A percentile compares a stretch with the other conserved stretches of the same genome.
Evolutionary conservation across 30 jellyfish, hydroid and myxozoan genomes (phyloP).

Genomic region (Morbakka virulenta): DNA sequence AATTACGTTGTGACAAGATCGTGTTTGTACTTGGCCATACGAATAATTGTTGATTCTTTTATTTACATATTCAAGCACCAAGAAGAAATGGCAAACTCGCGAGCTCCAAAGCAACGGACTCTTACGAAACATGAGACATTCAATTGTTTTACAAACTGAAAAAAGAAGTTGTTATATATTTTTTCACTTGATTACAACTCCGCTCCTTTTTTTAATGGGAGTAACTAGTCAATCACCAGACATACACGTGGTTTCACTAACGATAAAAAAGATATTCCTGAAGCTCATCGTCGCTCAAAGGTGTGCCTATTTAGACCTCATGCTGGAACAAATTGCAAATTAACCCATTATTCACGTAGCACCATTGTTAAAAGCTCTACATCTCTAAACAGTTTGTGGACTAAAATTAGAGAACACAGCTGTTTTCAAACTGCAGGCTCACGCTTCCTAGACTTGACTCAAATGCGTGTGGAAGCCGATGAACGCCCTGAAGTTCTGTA

Average conservation of each 20-base stretch:
- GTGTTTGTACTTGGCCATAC: too few relatives aligned
- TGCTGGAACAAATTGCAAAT: too few relatives aligned
- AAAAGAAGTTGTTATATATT: slow-evolving; percentile 16
- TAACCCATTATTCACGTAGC: too few relatives aligned
- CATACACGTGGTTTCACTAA: slow-evolving; percentile 30
- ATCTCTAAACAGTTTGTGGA: slow-evolving; percentile 1
- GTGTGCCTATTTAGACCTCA: too few relatives aligned
- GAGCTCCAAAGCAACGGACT: slow-evolving; percentile 13
- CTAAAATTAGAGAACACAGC: not conserved
- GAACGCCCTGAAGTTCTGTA: slow-evolving; percentile 50
- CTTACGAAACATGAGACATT: slow-evolving; percentile 24
- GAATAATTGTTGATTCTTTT: too few relatives aligned
- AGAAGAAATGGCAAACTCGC: too few relatives aligned
- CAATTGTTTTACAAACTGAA: slow-evolving; percentile 39
- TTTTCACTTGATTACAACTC: slow-evolving; percentile 17
- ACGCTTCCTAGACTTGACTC: slow-evolving; percentile 1
- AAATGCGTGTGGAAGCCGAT: not conserved
- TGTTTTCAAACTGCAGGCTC: slow-evolving; percentile 28
- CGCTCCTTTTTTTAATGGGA: slow-evolving; percentile 30
- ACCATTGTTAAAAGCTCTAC: slow-evolving; percentile 37
- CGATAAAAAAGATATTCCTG: too few relatives aligned
- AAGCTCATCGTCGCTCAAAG: too few relatives aligned
- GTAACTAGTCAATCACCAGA: slow-evolving; percentile 3
- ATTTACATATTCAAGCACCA: too few relatives aligned
- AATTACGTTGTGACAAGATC: too few relatives aligned